Evolutionary conservation across 2,888 invertebrate genomes (phyloP), one percentile per base, ranked within the genome.

Genomic region (Netelia fuscicornis): DNA sequence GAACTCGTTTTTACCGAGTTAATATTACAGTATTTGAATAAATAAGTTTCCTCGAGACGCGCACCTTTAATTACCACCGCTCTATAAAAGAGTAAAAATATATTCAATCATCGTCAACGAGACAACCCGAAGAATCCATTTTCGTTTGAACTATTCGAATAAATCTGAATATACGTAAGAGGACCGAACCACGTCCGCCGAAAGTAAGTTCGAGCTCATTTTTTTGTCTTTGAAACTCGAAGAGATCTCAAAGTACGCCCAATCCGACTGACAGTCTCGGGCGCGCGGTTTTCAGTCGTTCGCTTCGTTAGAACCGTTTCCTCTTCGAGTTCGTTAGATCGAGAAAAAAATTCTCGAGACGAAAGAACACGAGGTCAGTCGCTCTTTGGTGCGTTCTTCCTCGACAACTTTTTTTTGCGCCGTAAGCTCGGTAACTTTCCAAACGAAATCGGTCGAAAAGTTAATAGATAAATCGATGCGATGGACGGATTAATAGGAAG

Each of bases 251-350:
- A 23, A 74, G 60, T 71, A 56, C 54, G 62, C 42, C 44, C 60
- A 42, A 37, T 37, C n/a, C 30, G 44, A 37, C 58, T 60, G 60
- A 13, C 60, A 54, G 37, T 74, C 37, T 13, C n/a, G 11, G 5
- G 8, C 54, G 11, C 2, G 17, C 8, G 10, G 44, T 68, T 20
- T 23, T 67, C 72, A 70, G 78, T 83, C 64, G 68, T 68, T 77
- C 79, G 79, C 54, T 83, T 74, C 83, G 79, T 83, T 80, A 68
- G 20, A 58, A 58, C 67, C 78, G 72, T 70, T 79, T 79, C 64
- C 79, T 83, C 70, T 42, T 65, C 42, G 76, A 48, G 65, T 76
- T 76, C 42, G 65, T 65, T 65, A 56, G 20, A 56, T 75, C 8
- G 20, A 64, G 52, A 75, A 75, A 75, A 75, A 75, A 37, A 9